Percentiles rank a stretch among this genome's conserved stretches.
Evolutionary conservation across 2,797 vertebrate genomes (phyloP).

Genomic region (Mallotus villosus): DNA sequence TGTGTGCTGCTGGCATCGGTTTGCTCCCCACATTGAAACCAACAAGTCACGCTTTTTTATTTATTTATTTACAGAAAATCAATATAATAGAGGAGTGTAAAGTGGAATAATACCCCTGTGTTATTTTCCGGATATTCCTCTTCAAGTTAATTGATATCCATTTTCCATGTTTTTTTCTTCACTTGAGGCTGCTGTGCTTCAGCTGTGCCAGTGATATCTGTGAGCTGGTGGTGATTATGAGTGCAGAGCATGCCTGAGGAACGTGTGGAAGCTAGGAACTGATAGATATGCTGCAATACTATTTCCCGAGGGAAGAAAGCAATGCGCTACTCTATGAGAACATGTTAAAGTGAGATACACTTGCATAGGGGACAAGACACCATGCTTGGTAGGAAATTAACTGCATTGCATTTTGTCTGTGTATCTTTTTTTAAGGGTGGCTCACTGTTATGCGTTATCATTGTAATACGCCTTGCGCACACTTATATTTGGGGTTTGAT

Average conservation of each 20-base stretch:
- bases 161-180: conserved; percentile 19
- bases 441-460: no score
- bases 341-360: conserved; percentile 25
- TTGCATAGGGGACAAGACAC: conserved; percentile 26
- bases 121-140: conserved; percentile 40
- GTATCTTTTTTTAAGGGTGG: no score
- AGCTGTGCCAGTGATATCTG: neutral
- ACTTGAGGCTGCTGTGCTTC: neutral
- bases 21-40: conserved; percentile 51
- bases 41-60: conserved; percentile 48
- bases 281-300: conserved; percentile 15
- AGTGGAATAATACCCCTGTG: conserved; percentile 32
- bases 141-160: conserved; percentile 39
- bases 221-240: neutral
- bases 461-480: no score
- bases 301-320: conserved; percentile 1
- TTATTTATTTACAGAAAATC: conserved; percentile 47
- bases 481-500: no score
- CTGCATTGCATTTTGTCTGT: conserved; percentile 49
- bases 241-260: conserved; percentile 24
- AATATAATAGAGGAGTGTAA: conserved; percentile 37
- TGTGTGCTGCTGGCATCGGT: conserved; percentile 63
- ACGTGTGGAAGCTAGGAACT: conserved; percentile 16
- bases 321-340: conserved; percentile 40
- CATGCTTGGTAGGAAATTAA: conserved; percentile 44